A percentile compares a stretch with the other conserved stretches of the same genome.
phyloP scores from a whole-genome alignment of 2,888 invertebrate species.

The Microctonus brassicae region DNA sequence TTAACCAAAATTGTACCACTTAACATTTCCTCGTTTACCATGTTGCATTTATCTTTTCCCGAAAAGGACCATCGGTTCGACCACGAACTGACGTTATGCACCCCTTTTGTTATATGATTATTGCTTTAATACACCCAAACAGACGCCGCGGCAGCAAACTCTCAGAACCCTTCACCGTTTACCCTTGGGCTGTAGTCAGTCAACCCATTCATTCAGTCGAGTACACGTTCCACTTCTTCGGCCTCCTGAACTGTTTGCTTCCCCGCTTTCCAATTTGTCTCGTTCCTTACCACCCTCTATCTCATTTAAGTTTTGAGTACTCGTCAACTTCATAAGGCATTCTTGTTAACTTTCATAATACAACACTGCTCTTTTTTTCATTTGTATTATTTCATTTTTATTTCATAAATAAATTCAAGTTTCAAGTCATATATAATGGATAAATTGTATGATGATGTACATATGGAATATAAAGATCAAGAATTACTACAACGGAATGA shows the following conservation, averaged over 20 bases:
- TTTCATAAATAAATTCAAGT: neutral
- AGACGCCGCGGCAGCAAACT: slow-evolving; percentile 34
- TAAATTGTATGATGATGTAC: neutral
- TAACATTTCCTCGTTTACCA: slow-evolving; percentile 27
- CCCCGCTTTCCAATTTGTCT: slow-evolving; percentile 46
- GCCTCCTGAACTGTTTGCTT: slow-evolving; percentile 45
- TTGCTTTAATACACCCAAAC: slow-evolving; percentile 59
- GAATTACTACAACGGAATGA: slow-evolving; percentile 1
- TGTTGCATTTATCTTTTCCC: slow-evolving; percentile 43
- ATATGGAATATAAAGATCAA: neutral
- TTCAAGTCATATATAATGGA: neutral
- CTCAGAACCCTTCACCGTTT: slow-evolving; percentile 40
- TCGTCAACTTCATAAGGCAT: neutral
- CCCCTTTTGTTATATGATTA: slow-evolving; percentile 68
- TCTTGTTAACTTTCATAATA: slow-evolving; percentile 3
- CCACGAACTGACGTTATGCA: slow-evolving; percentile 46
- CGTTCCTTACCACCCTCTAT: slow-evolving; percentile 21
- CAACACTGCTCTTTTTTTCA: neutral
- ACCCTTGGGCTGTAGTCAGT: slow-evolving; percentile 44
- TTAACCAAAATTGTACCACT: slow-evolving; percentile 20
- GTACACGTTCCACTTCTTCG: slow-evolving; percentile 46
- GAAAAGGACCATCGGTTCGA: slow-evolving; percentile 63
- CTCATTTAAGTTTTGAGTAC: neutral
- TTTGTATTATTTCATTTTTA: neutral
- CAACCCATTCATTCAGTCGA: slow-evolving; percentile 47